Evolutionary conservation across 2,113 vertebrate genomes (phyloP).

Genomic region (Halcyon malimbica): DNA sequence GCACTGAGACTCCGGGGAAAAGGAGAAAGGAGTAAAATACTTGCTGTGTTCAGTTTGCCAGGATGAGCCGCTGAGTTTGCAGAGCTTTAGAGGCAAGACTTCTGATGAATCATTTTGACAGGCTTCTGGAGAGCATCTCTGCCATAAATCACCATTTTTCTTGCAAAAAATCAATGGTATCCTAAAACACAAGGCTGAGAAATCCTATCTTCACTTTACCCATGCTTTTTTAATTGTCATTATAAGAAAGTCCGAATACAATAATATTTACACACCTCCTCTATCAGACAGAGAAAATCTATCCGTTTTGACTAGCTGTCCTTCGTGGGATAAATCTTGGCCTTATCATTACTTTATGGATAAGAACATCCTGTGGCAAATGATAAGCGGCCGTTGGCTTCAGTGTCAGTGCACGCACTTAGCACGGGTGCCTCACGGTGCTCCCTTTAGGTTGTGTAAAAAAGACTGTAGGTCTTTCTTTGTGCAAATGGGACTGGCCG

Average conservation of each 20-base stretch:
- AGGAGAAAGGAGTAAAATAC: not conserved
- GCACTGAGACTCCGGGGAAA: not conserved
- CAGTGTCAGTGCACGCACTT: not conserved
- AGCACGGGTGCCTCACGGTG: not conserved
- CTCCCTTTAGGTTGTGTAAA: not conserved
- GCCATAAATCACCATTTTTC: constrained; percentile 34
- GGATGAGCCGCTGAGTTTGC: constrained; percentile 12
- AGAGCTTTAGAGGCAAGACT: constrained; percentile 29
- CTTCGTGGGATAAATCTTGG: not conserved
- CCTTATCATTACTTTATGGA: not conserved
- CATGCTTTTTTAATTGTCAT: not conserved
- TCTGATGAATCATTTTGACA: constrained; percentile 21
- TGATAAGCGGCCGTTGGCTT: not conserved
- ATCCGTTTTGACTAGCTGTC: constrained; percentile 1
- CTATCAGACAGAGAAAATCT: constrained; percentile 19
- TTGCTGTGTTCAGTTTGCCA: not conserved
- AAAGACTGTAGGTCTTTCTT: not conserved
- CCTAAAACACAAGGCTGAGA: not conserved
- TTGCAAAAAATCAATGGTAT: not conserved
- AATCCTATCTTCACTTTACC: constrained; percentile 1
- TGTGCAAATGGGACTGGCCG: fast-evolving
- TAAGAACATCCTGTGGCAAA: not conserved
- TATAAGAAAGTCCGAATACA: not conserved
- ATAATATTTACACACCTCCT: constrained; percentile 23
- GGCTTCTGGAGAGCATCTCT: constrained; percentile 7